Evolutionary conservation across 1,140 invertebrate species (phyloP), one percentile per base, ranked within the genome.

Genomic region (Anthonomus grandis): DNA sequence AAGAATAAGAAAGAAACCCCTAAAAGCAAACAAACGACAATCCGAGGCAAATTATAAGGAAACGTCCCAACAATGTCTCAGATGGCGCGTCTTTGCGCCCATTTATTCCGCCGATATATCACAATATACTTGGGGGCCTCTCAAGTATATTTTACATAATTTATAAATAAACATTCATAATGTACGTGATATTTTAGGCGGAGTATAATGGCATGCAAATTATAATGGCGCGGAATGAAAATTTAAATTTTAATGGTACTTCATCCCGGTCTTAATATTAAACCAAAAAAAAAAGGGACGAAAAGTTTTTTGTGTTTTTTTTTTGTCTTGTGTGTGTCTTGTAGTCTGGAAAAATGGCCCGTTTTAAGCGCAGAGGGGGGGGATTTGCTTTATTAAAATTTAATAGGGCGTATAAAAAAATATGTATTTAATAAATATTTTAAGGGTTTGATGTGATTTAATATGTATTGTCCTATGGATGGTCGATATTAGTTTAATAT

Each of bases 81-180:
- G 22, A 45, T 45, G 42, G 42, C n/a, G n/a, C 42, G 42, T 45
- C 42, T 19, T 44, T n/a, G 27, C 39, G 39, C 39, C 42, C 42
- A 45, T 45, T 45, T 51, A 51, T 51, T 46, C 48, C 50, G 31
- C 47, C 39, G 27, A 52, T 58, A 58, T 58, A 58, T 58, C 50
- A 58, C 56, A 58, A 58, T 58, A 52, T 51, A 51, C 56, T 52
- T 58, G 50, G 50, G 48, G 48, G 45, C 22, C 37, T 18, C 48
- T 52, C 49, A 55, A 55, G 52, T 55, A 55, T 55, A 55, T 70
- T 71, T 71, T 71, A 70, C 69, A 71, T 71, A 71, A 71, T 71
- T 71, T 70, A 70, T 71, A 71, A 71, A 71, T 71, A 71, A 71
- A 71, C 69, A 71, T 71, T 71, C 69, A 70, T 71, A 71, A 71